Evolutionary conservation across 1,140 invertebrate genomes (phyloP).

Genomic region (Drosophila pachea): DNA sequence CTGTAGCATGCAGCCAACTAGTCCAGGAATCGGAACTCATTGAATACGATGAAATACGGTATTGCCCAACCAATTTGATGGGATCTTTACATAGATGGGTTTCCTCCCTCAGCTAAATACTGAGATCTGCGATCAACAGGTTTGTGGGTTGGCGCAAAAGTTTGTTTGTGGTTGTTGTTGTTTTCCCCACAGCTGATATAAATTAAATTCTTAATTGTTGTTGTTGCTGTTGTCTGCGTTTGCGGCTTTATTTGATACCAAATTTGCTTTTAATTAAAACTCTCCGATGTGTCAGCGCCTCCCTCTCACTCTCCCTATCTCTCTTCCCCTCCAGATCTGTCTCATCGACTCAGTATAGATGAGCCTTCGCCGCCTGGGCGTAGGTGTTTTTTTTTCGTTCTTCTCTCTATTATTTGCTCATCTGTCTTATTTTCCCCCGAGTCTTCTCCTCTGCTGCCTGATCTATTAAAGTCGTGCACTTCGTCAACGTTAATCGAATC

Average conservation of each 20-base stretch:
- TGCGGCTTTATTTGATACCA: constrained; percentile 65
- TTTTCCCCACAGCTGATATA: constrained; percentile 66
- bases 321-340: background rate
- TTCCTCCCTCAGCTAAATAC: constrained; percentile 31
- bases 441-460: background rate
- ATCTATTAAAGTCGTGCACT: constrained; percentile 74
- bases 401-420: constrained; percentile 32
- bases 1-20: too few relatives aligned
- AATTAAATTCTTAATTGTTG: constrained; percentile 77
- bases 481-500: constrained; percentile 68
- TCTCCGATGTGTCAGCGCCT: constrained; percentile 46
- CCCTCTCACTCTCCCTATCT: background rate
- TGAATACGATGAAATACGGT: too few relatives aligned
- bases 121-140: constrained; percentile 59
- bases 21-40: too few relatives aligned
- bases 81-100: background rate
- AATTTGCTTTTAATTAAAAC: constrained; percentile 74
- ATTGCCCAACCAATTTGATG: background rate
- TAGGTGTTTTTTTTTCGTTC: constrained; percentile 65
- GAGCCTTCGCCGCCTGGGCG: constrained; percentile 69
- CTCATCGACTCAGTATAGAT: constrained; percentile 22
- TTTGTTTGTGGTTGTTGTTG: constrained; percentile 37
- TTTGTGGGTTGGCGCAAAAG: constrained; percentile 50
- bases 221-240: constrained; percentile 45
- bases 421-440: background rate